Conservation (phyloP, 2,888 invertebrate genomes). For the Sphinx pinastri region DNA sequence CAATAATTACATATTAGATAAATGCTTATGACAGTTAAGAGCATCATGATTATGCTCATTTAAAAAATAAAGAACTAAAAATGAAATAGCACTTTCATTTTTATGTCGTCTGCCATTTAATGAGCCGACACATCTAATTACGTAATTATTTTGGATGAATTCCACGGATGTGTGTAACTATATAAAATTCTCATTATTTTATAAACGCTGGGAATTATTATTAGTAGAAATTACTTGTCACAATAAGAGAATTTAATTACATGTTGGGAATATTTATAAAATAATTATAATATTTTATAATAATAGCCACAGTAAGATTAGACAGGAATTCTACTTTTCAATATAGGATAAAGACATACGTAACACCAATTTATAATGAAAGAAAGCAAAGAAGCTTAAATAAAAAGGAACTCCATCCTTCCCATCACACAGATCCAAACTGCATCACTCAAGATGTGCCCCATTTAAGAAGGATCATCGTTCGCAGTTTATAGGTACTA, state of each 20-base stretch:
- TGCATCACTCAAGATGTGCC: not conserved
- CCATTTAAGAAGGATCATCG: not conserved
- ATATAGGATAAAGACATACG: no score
- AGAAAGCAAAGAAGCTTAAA: not conserved
- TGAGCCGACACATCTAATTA: not conserved
- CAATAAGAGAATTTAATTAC: no score
- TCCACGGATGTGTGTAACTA: not conserved
- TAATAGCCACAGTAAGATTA: no score
- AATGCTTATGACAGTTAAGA: no score
- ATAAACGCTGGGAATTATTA: no score
- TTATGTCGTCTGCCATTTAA: not conserved
- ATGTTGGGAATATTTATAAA: no score
- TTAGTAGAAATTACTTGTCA: no score
- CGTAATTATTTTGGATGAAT: constrained; percentile 1
- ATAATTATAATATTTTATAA: no score
- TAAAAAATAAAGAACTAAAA: not conserved
- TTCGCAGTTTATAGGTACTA: not conserved
- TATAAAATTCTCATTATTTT: not conserved
- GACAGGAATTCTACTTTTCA: no score
- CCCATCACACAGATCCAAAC: no score
- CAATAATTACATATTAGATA: no score
- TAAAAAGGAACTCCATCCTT: not conserved
- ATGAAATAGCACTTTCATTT: constrained; percentile 4
- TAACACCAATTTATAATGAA: no score
- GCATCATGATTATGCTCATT: not conserved